phyloP scores from a whole-genome alignment of 1,140 invertebrate species.

The Micrasema longulum region DNA sequence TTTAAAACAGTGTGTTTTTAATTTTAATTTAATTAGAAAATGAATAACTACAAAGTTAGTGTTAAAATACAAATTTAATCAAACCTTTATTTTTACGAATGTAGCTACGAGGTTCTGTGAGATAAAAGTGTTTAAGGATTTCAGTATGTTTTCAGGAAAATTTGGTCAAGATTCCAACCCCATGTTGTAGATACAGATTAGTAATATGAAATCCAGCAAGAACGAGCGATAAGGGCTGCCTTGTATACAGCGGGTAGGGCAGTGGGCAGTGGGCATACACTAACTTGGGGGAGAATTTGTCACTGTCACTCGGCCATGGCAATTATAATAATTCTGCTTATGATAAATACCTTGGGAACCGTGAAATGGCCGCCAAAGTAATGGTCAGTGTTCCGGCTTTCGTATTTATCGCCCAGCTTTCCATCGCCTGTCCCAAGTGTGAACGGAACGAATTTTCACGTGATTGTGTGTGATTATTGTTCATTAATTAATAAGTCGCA shows the following conservation, averaged over 20 bases:
- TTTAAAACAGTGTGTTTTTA: no score
- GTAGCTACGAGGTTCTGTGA: no score
- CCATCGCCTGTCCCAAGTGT: neutral
- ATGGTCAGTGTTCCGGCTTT: constrained; percentile 27
- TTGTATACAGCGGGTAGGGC: constrained; percentile 35
- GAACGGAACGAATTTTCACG: no score
- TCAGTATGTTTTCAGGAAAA: no score
- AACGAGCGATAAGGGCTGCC: constrained; percentile 43
- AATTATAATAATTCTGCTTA: constrained; percentile 36
- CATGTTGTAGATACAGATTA: constrained; percentile 47
- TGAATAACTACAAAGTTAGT: no score
- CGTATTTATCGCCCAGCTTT: constrained; percentile 26
- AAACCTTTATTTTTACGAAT: no score
- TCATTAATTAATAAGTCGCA: no score
- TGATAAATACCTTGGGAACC: constrained; percentile 27
- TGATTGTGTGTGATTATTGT: no score
- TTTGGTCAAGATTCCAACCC: constrained; percentile 36
- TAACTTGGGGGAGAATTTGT: constrained; percentile 52
- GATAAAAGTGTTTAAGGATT: no score
- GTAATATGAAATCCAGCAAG: constrained; percentile 42
- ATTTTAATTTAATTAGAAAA: no score
- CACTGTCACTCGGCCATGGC: constrained; percentile 46
- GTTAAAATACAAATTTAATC: no score
- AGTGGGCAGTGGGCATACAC: no score
- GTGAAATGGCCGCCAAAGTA: constrained; percentile 15